These are phyloP conservation scores for Hypothenemus hampei DNA, from an alignment of 1,140 invertebrate genomes.

Conservation along the genomic window DNA sequence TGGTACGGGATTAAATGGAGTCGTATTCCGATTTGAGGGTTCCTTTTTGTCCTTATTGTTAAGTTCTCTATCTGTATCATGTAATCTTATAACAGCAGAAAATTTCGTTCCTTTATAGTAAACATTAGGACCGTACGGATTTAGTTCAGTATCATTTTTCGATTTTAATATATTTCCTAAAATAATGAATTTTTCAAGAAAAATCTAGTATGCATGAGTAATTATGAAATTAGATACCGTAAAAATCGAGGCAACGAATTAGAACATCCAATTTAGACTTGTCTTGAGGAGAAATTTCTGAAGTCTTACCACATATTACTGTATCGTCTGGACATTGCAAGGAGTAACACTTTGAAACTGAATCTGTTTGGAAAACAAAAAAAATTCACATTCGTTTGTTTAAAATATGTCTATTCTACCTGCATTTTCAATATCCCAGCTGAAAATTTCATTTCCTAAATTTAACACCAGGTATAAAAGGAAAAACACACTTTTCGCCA, in stretches of 20 bases:
- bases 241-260: not conserved
- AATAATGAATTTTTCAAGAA: not conserved
- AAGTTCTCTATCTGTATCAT: not conserved
- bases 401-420: too few relatives aligned
- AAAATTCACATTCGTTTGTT: too few relatives aligned
- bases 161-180: constrained; percentile 12
- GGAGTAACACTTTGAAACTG: not conserved
- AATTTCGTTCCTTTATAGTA: constrained; percentile 19
- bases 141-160: constrained; percentile 9
- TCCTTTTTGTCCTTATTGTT: not conserved
- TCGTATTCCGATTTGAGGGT: not conserved
- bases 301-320: not conserved
- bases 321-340: constrained; percentile 1
- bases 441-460: too few relatives aligned
- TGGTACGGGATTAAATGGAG: not conserved
- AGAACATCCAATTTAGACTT: not conserved
- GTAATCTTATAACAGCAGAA: constrained; percentile 6
- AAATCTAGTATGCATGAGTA: too few relatives aligned
- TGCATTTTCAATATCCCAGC: too few relatives aligned
- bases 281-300: not conserved
- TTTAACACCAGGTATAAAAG: too few relatives aligned
- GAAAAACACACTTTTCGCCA: too few relatives aligned
- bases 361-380: too few relatives aligned
- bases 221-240: constrained; percentile 7
- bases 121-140: constrained; percentile 13